Evolutionary conservation across 1,140 invertebrate species (phyloP).

Genomic region (Akabosia matsudoensis): DNA sequence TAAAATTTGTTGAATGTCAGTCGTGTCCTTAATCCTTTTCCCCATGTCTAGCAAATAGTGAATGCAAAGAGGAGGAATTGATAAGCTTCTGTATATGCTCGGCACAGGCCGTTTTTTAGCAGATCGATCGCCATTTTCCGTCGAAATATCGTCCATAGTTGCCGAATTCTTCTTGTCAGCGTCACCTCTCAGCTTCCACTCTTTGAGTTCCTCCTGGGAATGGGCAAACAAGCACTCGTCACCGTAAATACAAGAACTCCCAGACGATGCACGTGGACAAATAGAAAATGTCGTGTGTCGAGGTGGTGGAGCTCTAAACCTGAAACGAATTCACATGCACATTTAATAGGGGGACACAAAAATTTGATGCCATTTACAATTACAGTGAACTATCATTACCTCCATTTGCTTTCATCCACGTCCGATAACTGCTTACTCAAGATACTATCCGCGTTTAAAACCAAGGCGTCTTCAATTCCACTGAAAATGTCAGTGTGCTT

Average conservation of each 20-base stretch:
- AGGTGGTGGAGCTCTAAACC: slow-evolving; percentile 36
- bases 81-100: background rate
- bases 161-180: background rate
- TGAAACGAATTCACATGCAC: background rate
- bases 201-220: slow-evolving; percentile 36
- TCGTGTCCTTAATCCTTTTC: slow-evolving; percentile 32
- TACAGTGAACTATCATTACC: slow-evolving; percentile 15
- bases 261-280: slow-evolving; percentile 29
- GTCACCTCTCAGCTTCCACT: slow-evolving; percentile 35
- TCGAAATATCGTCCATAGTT: background rate
- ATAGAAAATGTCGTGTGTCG: slow-evolving; percentile 35
- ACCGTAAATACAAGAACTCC: slow-evolving; percentile 31
- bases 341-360: background rate
- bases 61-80: slow-evolving; percentile 14
- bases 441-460: slow-evolving; percentile 23
- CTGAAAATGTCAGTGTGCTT: slow-evolving; percentile 28
- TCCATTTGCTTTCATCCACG: slow-evolving; percentile 28
- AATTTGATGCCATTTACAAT: background rate
- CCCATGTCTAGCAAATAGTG: slow-evolving; percentile 32
- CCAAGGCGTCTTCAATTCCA: slow-evolving; percentile 30
- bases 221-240: slow-evolving; percentile 41
- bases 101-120: background rate
- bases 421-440: slow-evolving; percentile 15
- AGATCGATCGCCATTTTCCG: background rate
- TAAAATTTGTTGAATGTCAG: slow-evolving; percentile 31